Evolutionary conservation across 2,113 vertebrate species (phyloP).

Genomic region (Trachemys scripta): DNA sequence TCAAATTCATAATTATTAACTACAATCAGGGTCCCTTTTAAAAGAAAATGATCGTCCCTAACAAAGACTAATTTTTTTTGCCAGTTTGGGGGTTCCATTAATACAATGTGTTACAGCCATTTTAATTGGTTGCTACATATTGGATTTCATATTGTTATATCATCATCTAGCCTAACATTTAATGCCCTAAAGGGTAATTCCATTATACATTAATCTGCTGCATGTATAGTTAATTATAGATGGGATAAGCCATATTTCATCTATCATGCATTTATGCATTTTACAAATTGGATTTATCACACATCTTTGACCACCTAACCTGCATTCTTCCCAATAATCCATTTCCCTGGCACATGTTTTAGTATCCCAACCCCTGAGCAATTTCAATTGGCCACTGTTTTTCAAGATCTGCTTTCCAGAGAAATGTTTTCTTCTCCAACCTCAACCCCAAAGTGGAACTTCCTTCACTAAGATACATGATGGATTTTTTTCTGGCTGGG

Average conservation of each 20-base stretch:
- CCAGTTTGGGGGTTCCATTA: background rate
- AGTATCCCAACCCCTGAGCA: background rate
- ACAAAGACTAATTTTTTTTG: background rate
- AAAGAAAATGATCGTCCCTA: background rate
- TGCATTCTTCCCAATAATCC: background rate
- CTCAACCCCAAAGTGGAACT: background rate
- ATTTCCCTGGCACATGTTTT: background rate
- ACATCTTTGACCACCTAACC: background rate
- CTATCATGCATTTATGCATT: background rate
- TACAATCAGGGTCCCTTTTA: conserved; percentile 36
- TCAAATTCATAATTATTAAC: conserved; percentile 55
- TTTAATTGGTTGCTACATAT: background rate
- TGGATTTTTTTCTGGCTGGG: background rate
- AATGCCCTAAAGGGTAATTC: background rate
- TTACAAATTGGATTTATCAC: background rate
- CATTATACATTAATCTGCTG: background rate
- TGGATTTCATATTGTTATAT: background rate
- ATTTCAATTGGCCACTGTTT: background rate
- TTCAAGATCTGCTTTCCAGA: background rate
- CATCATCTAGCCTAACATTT: background rate
- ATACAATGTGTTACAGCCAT: conserved; percentile 34
- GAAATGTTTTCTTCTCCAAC: background rate
- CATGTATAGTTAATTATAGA: background rate
- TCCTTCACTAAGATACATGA: background rate
- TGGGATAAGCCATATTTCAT: background rate